Evolutionary conservation across 2,888 invertebrate species (phyloP), one percentile per base, ranked within the genome.

Genomic region (Platycheirus rosarum): DNA sequence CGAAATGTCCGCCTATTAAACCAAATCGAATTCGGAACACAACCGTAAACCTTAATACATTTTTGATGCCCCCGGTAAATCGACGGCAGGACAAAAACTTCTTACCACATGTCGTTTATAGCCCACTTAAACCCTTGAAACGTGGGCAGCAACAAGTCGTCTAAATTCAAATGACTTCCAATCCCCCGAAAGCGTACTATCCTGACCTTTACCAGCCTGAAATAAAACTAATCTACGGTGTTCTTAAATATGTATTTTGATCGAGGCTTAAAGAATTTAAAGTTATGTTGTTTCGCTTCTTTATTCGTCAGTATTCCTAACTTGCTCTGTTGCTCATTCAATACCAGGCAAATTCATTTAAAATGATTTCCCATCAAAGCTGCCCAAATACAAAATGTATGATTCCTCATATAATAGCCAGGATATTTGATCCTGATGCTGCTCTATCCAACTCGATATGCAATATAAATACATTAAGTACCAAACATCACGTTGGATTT

Each of bases 371-470:
- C 44, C 16, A 44, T 44, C 18, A 16, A 44, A 44, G 8, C 44
- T 18, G 14, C 14, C 13, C 37, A 44, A 37, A 69, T 48, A 49
- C 23, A 48, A 69, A 69, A 57, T 60, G 60, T 48, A 70, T 51
- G 60, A 70, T 32, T 62, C 40, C 13, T 29, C 23, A 13, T 16
- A 37, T 37, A 13, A 37, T 3, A 46, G 23, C 18, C 40, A 37
- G 48, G 40, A 57, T 55, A 55, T 42, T 14, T 16, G 13, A 42
- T 42, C 7, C 14, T 7, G 2, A n/a, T n/a, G 6, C 42, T 14
- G 42, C n/a, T 42, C 8, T 8, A 35, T 35, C n/a, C 11, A 9
- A 40, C 13, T 2, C 37, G 14, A 40, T 13, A 40, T 8, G 13
- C 13, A 8, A 13, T 40, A 44, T 18, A 44, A 44, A 44, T 18